Evolutionary conservation across 2,797 vertebrate genomes (phyloP).

Genomic region (Pantherophis vulpinus): DNA sequence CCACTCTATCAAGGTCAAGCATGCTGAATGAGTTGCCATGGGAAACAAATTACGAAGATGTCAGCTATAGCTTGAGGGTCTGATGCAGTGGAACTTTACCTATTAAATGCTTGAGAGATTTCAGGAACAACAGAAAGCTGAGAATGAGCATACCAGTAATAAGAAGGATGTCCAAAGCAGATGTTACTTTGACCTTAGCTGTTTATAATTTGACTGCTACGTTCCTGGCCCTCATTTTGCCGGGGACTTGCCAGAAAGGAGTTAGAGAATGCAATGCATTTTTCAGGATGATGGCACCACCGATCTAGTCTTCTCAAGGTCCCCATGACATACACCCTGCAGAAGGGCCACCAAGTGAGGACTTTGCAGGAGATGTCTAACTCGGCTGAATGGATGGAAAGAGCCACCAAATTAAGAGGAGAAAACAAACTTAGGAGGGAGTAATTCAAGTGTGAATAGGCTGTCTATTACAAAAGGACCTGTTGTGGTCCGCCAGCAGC

Average conservation of each 20-base stretch:
- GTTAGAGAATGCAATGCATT: constrained; percentile 25
- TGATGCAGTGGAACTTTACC: constrained; percentile 60
- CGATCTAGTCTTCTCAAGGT: background rate
- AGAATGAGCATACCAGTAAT: constrained; percentile 55
- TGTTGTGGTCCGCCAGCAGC: no score
- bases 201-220: constrained; percentile 7
- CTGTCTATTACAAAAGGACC: background rate
- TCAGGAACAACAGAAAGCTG: constrained; percentile 48
- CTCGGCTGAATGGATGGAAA: background rate
- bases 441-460: background rate
- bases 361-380: background rate
- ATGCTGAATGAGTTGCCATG: constrained; percentile 62
- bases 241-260: constrained; percentile 35
- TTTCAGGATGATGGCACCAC: background rate
- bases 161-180: constrained; percentile 55
- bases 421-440: background rate
- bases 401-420: background rate
- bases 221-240: constrained; percentile 29
- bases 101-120: constrained; percentile 69
- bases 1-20: constrained; percentile 62
- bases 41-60: constrained; percentile 67
- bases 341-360: background rate
- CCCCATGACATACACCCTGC: no score
- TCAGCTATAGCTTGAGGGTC: constrained; percentile 62
- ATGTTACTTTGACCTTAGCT: constrained; percentile 59